Evolutionary conservation across 2,113 vertebrate genomes (phyloP), one percentile per base, ranked within the genome.

Genomic region (Syngnathus floridae): DNA sequence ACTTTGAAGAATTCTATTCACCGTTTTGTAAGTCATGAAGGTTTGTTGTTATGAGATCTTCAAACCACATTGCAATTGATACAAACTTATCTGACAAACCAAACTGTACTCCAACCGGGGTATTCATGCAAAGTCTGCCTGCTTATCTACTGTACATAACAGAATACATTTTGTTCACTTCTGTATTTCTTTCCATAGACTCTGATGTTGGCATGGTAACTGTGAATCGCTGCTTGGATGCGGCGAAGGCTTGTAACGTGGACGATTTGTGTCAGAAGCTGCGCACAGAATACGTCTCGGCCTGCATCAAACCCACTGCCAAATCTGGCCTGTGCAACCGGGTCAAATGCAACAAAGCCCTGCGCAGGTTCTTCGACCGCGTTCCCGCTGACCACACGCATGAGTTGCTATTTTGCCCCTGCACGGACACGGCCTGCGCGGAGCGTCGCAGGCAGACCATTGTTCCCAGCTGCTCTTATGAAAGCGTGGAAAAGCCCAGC

Each of bases 391-490:
- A 93, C 69, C 94, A 94, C 69, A 95, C 93, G 2, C 94, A 94
- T 58, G 91, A 91, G n/a, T 88, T 98, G 70, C 93, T 99, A 10
- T 93, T 99, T 86, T 99, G 97, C 78, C 95, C 94, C 0, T 99
- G 97, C 19, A 86, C 90, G 0, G 93, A 98, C 84, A 91, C 88
- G 1, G 71, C 91, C 8, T 99, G 97, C 12, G 93, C 93, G 5
- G 94, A 96, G 82, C 93, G 97, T 4, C 88, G 96, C 1, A 89
- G 93, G 67, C 93, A 97, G 87, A 96, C 95, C 68, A 94, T 99
- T 19, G 97, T 96, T 8, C 96, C 97, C 0, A 83, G 91, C 62
- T 99, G 97, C 61, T 95, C 95, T 1, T 96, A 96, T 62, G 94
- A 95, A 26, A 77, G 82, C 2, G 80, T 43, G 17, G 91, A 88